A percentile compares a stretch with the other conserved stretches of the same genome.
Evolutionary conservation across 2,113 vertebrate species (phyloP).

Genomic region (Ariopsis seemanni): DNA sequence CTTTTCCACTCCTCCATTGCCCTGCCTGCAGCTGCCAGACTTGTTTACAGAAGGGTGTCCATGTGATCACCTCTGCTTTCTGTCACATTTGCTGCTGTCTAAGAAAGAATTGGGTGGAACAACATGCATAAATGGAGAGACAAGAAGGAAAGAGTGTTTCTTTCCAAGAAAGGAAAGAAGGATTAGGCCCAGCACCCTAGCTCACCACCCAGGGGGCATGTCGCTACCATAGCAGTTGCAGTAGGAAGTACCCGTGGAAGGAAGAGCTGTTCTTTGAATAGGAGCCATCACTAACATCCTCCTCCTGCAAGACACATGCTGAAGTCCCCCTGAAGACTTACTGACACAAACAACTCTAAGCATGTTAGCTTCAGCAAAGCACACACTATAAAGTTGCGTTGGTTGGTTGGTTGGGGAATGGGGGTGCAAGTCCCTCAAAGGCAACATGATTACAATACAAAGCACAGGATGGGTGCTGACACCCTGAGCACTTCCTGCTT

Average conservation of each 20-base stretch:
- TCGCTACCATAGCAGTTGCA: constrained; percentile 37
- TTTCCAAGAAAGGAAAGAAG: constrained; percentile 41
- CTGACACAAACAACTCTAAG: constrained; percentile 53
- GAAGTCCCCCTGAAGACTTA: constrained; percentile 32
- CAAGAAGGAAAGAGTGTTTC: constrained; percentile 51
- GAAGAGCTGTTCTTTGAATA: constrained; percentile 33
- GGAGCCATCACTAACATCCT: constrained; percentile 33
- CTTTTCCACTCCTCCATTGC: constrained; percentile 38
- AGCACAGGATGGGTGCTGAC: constrained; percentile 37
- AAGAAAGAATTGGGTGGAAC: constrained; percentile 43
- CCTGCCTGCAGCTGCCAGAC: constrained; percentile 38
- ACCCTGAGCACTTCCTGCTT: constrained; percentile 31
- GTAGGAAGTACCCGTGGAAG: constrained; percentile 15
- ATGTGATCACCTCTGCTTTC: constrained; percentile 50
- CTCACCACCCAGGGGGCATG: constrained; percentile 59
- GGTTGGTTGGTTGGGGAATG: constrained; percentile 28
- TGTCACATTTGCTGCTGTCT: constrained; percentile 45
- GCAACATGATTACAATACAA: constrained; percentile 49
- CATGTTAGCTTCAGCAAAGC: constrained; percentile 49
- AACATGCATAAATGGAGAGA: constrained; percentile 36
- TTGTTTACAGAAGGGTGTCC: constrained; percentile 52
- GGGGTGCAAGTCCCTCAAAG: constrained; percentile 28
- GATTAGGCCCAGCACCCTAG: constrained; percentile 31
- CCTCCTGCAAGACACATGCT: neutral
- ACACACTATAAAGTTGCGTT: constrained; percentile 20